Evolutionary conservation across 2,113 vertebrate species (phyloP).

Genomic region (Agelaius tricolor): DNA sequence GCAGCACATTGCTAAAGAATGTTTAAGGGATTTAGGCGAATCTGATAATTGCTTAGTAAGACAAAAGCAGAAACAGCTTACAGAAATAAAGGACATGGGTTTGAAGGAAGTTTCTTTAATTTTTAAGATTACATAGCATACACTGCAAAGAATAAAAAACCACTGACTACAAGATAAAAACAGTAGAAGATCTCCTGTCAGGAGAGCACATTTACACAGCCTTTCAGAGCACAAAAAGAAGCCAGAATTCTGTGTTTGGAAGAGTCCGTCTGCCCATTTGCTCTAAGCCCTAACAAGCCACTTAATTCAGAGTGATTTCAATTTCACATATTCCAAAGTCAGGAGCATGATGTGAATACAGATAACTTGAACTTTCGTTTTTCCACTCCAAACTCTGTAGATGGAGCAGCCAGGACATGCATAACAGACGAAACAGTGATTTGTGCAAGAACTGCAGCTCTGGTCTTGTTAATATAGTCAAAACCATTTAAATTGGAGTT

Average conservation of each 20-base stretch:
- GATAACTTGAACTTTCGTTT: not conserved
- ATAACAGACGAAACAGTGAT: slow-evolving; percentile 1
- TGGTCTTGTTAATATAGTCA: not conserved
- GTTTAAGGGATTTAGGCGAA: slow-evolving; percentile 1
- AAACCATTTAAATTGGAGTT: slow-evolving; percentile 45
- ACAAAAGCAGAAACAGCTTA: slow-evolving; percentile 4
- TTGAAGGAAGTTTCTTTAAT: not conserved
- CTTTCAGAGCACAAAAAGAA: not conserved
- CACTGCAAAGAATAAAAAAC: not conserved
- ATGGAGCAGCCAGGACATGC: slow-evolving; percentile 8
- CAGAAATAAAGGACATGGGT: not conserved
- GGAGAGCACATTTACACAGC: not conserved
- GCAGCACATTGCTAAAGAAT: slow-evolving; percentile 45
- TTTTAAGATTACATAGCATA: not conserved
- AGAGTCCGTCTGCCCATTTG: not conserved
- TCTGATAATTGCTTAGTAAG: slow-evolving; percentile 23
- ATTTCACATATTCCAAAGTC: not conserved
- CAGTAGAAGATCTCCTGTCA: not conserved
- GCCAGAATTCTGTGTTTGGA: fast-evolving
- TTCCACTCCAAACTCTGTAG: not conserved
- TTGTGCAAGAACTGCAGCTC: not conserved
- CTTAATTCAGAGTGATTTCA: not conserved
- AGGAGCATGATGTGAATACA: not conserved
- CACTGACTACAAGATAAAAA: not conserved
- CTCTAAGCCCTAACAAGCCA: not conserved